Evolutionary conservation across 2,888 invertebrate genomes (phyloP), one percentile per base, ranked within the genome.

Genomic region (Holacanthella duospinosa): DNA sequence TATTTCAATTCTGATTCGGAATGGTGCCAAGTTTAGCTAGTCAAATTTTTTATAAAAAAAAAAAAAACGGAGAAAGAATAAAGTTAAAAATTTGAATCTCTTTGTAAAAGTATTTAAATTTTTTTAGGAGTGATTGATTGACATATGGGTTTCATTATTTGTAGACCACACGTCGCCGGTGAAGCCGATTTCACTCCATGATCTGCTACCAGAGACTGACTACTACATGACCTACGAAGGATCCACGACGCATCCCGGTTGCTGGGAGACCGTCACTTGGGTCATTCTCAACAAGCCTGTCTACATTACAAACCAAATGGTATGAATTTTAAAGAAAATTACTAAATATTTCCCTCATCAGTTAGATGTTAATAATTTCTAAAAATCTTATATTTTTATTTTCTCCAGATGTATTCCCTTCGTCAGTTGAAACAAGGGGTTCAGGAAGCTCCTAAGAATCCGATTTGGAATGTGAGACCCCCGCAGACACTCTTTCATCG

Each of bases 191-290:
- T 91, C 92, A 29, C 82, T 95, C 72, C 85, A 87, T 74, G 87
- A 87, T 62, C 80, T 96, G 62, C 83, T 97, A 74, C 96, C 97
- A 68, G 87, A 87, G 76, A 96, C 93, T 55, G 86, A 88, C 74
- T 88, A 91, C 77, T 99, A 93, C 80, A 89, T 99, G 81, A 97
- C 97, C 29, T 99, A 96, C 78, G 95, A 96, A 77, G 96, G 96
- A 27, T 95, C 95, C 71, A 89, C 94, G 73, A 96, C 97, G 62
- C 93, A 93, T 79, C 97, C 97, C 9, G 93, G 95, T 59, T 99
- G 97, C 79, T 93, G 95, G 88, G 97, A 99, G 80, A 96, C 96
- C n/a, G 93, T 95, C 44, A 93, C 95, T 65, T 99, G 97, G 97
- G 86, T 97, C 76, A 90, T 99, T 75, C 86, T 94, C 79, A 97